A percentile compares a stretch with the other conserved stretches of the same genome.
Evolutionary conservation across 2,113 vertebrate species (phyloP).

Genomic region (Megaleporinus macrocephalus): DNA sequence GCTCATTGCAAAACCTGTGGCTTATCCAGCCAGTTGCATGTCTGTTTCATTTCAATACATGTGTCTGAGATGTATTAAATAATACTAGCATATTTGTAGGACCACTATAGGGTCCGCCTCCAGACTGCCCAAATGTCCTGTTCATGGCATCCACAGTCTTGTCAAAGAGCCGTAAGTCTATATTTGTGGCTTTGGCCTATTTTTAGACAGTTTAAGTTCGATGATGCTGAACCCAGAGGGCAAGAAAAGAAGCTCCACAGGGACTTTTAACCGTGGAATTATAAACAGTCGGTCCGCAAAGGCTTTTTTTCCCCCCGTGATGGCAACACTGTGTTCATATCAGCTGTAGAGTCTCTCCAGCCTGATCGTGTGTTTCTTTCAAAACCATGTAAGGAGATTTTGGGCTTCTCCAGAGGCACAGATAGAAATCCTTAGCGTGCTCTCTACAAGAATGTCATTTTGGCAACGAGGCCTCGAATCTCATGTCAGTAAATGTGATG

Average conservation of each 20-base stretch:
- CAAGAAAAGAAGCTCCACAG: conserved; percentile 20
- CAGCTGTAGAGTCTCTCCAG: conserved; percentile 1
- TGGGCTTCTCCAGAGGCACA: conserved; percentile 23
- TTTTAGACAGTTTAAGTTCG: conserved; percentile 52
- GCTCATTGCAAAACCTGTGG: background rate
- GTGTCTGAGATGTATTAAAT: background rate
- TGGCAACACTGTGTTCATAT: conserved; percentile 15
- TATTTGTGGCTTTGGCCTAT: conserved; percentile 55
- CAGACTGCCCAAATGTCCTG: background rate
- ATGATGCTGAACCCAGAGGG: conserved; percentile 41
- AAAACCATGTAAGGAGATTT: conserved; percentile 57
- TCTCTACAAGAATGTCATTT: background rate
- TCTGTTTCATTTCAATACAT: background rate
- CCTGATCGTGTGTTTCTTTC: conserved; percentile 11
- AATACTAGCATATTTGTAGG: background rate
- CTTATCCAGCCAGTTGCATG: background rate
- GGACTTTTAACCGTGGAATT: conserved; percentile 33
- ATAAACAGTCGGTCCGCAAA: conserved; percentile 22
- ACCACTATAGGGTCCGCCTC: background rate
- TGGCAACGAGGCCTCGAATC: too few species aligned
- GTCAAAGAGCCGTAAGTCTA: background rate
- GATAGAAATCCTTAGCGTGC: conserved; percentile 8
- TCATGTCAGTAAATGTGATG: background rate
- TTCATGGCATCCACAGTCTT: background rate
- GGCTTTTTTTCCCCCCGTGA: conserved; percentile 14